Base-by-base conservation (phyloP, 2,888 invertebrate species). In the Drosophila helvetica region DNA sequence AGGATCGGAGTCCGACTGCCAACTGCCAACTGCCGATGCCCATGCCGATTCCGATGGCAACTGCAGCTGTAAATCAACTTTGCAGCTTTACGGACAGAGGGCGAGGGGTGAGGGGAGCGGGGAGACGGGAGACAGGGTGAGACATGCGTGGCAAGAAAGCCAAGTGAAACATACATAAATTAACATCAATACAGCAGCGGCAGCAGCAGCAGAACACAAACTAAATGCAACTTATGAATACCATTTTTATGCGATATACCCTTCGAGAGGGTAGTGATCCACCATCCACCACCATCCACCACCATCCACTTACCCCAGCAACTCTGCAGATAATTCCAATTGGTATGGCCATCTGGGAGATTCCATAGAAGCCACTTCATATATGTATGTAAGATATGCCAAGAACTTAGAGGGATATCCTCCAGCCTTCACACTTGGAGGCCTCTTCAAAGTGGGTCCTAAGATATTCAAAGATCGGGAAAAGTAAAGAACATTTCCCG, bases 101-200 rank as follows among this genome's bases (percentile, higher is more conserved):
- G 55, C 4, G 22, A 22, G 0, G 5, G 22, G 5, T 0, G 22
- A 22, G 22, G 22, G 4, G 22, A 22, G 4, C 3, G 4, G 22
- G 22, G 22, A 22, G 22, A 22, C 22, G 22, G 38, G 55, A 66
- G 68, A 66, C 48, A 48, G 25, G 18, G 0, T 18, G 27, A 66
- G 67, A 51, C 72, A 71, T 78, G 84, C 84, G 84, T 75, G 80
- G 67, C 64, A 73, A 80, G 75, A 63, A 77, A 75, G 83, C 77
- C 82, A 65, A 61, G 87, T 70, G 75, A 76, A 78, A 73, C 80
- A 80, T 78, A 83, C 88, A 84, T 84, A 88, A 88, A 88, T 84
- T 84, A 84, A 80, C 76, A 79, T 86, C 88, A 88, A 84, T 84
- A 84, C 81, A 85, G 72, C 57, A 64, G 83, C 79, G 70, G 38